Percentiles rank a stretch among this genome's conserved stretches.
These are phyloP conservation scores for Bombylius major DNA, from an alignment of 2,888 invertebrate species.

Conservation along the genomic window DNA sequence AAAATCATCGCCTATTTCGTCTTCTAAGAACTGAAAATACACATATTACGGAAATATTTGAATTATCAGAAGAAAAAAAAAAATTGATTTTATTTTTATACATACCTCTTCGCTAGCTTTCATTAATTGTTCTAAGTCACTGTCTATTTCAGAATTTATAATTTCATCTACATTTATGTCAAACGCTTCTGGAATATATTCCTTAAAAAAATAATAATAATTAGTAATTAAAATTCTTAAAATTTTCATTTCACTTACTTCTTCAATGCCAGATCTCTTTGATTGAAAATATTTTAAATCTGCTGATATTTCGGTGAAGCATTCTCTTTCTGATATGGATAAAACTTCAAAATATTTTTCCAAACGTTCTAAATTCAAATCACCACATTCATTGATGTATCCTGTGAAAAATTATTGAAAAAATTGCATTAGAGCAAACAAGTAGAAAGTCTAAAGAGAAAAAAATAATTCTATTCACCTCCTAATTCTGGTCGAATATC, in stretches of 20 bases:
- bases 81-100: not conserved
- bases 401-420: slow-evolving; percentile 41
- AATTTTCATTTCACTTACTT: not conserved
- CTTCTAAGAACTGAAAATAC: slow-evolving; percentile 19
- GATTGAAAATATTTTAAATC: slow-evolving; percentile 74
- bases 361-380: slow-evolving; percentile 68
- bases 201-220: slow-evolving; percentile 10
- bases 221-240: not conserved
- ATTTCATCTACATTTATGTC: slow-evolving; percentile 27
- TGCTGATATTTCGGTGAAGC: slow-evolving; percentile 62
- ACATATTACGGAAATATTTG: not conserved
- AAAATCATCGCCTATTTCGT: slow-evolving; percentile 32
- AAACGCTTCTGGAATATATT: slow-evolving; percentile 26
- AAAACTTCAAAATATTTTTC: slow-evolving; percentile 71
- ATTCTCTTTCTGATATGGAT: slow-evolving; percentile 57
- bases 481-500: slow-evolving; percentile 71
- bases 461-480: slow-evolving; percentile 43
- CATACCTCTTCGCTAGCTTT: slow-evolving; percentile 26
- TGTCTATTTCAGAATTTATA: slow-evolving; percentile 16
- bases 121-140: slow-evolving; percentile 27
- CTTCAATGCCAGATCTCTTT: slow-evolving; percentile 47
- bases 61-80: too few relatives aligned
- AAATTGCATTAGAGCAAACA: not conserved
- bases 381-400: slow-evolving; percentile 85
- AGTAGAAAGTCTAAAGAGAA: not conserved